Conservation (phyloP, 2,888 invertebrate species). For the Drosophila helvetica region DNA sequence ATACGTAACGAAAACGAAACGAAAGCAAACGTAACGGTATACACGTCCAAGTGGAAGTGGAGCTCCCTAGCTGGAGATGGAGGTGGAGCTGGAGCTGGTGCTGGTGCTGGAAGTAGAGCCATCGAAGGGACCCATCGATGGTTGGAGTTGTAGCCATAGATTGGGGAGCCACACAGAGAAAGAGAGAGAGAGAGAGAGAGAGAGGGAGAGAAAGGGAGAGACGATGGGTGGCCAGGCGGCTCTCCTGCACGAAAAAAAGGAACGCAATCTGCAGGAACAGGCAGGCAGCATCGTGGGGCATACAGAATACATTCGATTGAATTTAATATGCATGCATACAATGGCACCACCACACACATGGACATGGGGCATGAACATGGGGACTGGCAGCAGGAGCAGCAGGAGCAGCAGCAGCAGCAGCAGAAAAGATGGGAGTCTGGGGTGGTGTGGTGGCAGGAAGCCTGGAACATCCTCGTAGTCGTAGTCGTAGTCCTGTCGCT, state of each 20-base stretch:
- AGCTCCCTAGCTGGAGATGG: not conserved
- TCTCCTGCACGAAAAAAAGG: constrained; percentile 3
- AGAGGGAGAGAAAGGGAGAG: too few relatives aligned
- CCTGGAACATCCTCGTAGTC: constrained; percentile 16
- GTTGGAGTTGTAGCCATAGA: not conserved
- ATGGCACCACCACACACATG: constrained; percentile 51
- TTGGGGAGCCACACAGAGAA: not conserved
- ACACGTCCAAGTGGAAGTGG: not conserved
- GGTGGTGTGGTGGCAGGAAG: not conserved
- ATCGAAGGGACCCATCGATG: not conserved
- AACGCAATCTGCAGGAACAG: constrained; percentile 28
- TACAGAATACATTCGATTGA: constrained; percentile 82
- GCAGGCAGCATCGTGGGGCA: constrained; percentile 61
- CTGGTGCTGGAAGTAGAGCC: not conserved
- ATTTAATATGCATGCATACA: constrained; percentile 83
- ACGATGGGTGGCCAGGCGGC: not conserved
- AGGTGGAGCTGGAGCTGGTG: not conserved
- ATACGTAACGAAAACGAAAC: constrained; percentile 37
- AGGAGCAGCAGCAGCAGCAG: constrained; percentile 36
- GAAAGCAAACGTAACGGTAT: not conserved
- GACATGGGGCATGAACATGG: constrained; percentile 37
- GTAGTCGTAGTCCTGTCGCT: constrained; percentile 3
- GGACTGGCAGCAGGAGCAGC: constrained; percentile 41
- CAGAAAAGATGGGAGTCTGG: constrained; percentile 10
- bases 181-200: constrained; percentile 18